Percentiles rank a stretch among this genome's conserved stretches.
These are phyloP conservation scores for Paraplagusia blochii DNA, from an alignment of 2,113 vertebrate genomes.

Conservation along the genomic window DNA sequence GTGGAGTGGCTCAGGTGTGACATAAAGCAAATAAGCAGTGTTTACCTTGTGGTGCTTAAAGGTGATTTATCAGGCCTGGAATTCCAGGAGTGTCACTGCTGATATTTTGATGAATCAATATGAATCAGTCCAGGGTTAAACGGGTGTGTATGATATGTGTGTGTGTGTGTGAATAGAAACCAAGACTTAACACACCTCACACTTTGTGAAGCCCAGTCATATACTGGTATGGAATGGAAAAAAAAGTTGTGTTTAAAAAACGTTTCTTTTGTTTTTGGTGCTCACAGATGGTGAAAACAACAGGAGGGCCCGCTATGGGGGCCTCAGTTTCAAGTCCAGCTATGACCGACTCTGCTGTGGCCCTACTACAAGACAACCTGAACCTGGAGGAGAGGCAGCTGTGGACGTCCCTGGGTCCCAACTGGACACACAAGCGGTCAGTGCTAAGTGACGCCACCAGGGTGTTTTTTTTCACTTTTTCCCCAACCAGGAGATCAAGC, in stretches of 20 bases:
- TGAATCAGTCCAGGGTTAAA: constrained; percentile 17
- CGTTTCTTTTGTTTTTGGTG: constrained; percentile 23
- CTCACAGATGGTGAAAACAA: constrained; percentile 81
- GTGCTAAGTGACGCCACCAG: constrained; percentile 13
- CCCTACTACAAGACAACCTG: constrained; percentile 75
- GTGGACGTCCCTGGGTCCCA: constrained; percentile 81
- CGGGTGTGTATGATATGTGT: constrained; percentile 43
- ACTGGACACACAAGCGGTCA: constrained; percentile 82
- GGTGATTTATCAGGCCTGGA: not conserved
- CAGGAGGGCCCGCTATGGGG: constrained; percentile 78
- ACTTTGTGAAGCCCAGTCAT: no score
- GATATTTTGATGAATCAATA: constrained; percentile 1
- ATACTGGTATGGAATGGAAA: no score
- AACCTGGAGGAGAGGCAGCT: constrained; percentile 72
- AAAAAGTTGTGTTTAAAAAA: not conserved
- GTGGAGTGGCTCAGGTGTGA: no score
- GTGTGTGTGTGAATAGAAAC: not conserved
- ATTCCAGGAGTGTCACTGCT: constrained; percentile 4
- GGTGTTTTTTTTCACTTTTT: not conserved
- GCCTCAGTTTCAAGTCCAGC: constrained; percentile 76
- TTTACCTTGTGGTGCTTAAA: not conserved
- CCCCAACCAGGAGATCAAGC: no score
- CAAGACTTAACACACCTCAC: not conserved
- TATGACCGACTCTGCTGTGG: constrained; percentile 79
- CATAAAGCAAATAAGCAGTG: no score